These are phyloP conservation scores for Pecten maximus DNA, from an alignment of 2,888 invertebrate species.

Conservation along the genomic window DNA sequence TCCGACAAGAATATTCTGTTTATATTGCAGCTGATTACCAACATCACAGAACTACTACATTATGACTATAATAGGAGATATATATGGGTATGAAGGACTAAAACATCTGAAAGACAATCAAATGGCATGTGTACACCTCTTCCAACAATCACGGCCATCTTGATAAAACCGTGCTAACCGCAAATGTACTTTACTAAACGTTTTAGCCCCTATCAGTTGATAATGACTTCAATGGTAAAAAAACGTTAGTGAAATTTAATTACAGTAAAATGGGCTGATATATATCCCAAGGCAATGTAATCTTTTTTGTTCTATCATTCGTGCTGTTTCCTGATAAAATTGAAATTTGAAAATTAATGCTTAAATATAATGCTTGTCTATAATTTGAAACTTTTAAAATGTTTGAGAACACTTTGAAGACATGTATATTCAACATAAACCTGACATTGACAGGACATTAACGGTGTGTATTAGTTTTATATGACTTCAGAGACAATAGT, in stretches of 20 bases:
- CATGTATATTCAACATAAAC: background rate
- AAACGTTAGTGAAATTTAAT: background rate
- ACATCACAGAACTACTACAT: background rate
- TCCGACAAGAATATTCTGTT: background rate
- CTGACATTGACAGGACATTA: background rate
- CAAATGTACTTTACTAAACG: background rate
- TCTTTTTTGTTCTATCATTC: background rate
- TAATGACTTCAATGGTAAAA: background rate
- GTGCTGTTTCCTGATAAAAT: background rate
- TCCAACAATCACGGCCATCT: background rate
- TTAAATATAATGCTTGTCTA: constrained; percentile 9
- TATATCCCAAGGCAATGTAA: background rate
- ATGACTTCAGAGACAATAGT: background rate
- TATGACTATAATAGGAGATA: background rate
- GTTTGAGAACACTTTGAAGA: constrained; percentile 9
- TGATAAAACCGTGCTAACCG: background rate
- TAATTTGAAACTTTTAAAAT: background rate
- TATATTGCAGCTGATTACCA: background rate
- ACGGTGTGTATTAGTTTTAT: background rate
- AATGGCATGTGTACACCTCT: background rate
- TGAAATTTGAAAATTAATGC: constrained; percentile 25
- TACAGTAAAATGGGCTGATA: background rate
- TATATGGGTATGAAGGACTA: background rate
- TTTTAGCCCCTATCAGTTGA: background rate
- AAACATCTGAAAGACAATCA: background rate